These are phyloP conservation scores for Pseudomyrmex concolor DNA, from an alignment of 1,140 invertebrate genomes.

Conservation along the genomic window DNA sequence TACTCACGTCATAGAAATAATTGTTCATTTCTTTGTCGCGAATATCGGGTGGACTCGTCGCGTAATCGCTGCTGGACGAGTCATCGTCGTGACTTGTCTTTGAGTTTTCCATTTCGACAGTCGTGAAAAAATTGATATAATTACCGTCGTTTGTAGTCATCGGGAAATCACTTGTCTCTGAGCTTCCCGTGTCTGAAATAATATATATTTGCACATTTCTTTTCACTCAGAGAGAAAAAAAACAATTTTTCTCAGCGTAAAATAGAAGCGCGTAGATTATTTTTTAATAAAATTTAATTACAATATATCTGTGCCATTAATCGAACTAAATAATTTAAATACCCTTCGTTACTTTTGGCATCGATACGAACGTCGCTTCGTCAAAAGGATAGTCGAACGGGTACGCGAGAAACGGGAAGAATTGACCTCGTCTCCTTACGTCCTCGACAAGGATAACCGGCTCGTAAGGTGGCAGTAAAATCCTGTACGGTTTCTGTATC, in stretches of 20 bases:
- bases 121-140: not conserved
- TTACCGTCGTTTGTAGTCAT: not conserved
- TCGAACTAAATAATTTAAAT: conserved; percentile 2
- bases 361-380: not conserved
- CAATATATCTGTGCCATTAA: not conserved
- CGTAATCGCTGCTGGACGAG: not conserved
- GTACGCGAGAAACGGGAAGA: conserved; percentile 15
- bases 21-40: conserved; percentile 3
- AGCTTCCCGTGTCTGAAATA: conserved; percentile 12
- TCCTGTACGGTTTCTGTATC: conserved; percentile 16
- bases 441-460: conserved; percentile 37
- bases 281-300: too few species aligned
- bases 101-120: not conserved
- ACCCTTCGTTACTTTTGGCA: conserved; percentile 15
- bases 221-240: too few species aligned
- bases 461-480: conserved; percentile 42
- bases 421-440: not conserved
- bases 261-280: too few species aligned
- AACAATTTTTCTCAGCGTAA: too few species aligned
- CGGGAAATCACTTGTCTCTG: not conserved
- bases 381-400: not conserved
- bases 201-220: not conserved
- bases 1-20: conserved; percentile 38
- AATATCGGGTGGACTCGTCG: not conserved
- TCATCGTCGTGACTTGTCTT: conserved; percentile 4